Percentiles rank a stretch among this genome's conserved stretches.
Conservation (phyloP, 2,888 invertebrate genomes). For the Desoria tigrina region DNA sequence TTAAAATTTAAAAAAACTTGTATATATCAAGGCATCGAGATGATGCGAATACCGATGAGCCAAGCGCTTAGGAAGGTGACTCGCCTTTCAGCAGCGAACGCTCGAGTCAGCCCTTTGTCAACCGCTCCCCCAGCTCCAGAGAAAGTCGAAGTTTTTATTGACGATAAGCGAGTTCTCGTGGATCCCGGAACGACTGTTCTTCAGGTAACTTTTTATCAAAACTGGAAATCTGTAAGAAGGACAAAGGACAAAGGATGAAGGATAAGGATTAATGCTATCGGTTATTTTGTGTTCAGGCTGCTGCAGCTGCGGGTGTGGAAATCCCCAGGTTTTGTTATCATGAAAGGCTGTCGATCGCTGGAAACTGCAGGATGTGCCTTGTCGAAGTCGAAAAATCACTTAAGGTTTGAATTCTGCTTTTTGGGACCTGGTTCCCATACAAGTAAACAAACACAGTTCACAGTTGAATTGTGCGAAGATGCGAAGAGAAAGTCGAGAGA, state of each 20-base stretch:
- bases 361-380: constrained; percentile 99
- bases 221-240: too few species aligned
- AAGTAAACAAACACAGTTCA: too few species aligned
- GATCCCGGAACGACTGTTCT: constrained; percentile 95
- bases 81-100: constrained; percentile 17
- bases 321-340: constrained; percentile 99
- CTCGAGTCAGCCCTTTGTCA: constrained; percentile 35
- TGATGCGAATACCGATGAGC: constrained; percentile 50
- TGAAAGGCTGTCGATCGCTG: constrained; percentile 95
- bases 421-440: too few species aligned
- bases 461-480: too few species aligned
- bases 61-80: constrained; percentile 39
- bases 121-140: constrained; percentile 64
- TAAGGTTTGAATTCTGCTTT: constrained; percentile 67
- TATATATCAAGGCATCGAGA: constrained; percentile 21
- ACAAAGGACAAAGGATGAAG: neutral
- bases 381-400: constrained; percentile 98
- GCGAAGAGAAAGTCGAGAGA: neutral
- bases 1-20: neutral
- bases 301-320: constrained; percentile 91
- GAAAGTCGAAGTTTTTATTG: constrained; percentile 92
- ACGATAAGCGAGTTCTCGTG: constrained; percentile 91
- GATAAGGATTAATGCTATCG: too few species aligned
- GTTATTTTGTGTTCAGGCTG: too few species aligned
- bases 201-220: constrained; percentile 76